Conservation (phyloP, 2,113 vertebrate species). For the Manacus vitellinus region DNA sequence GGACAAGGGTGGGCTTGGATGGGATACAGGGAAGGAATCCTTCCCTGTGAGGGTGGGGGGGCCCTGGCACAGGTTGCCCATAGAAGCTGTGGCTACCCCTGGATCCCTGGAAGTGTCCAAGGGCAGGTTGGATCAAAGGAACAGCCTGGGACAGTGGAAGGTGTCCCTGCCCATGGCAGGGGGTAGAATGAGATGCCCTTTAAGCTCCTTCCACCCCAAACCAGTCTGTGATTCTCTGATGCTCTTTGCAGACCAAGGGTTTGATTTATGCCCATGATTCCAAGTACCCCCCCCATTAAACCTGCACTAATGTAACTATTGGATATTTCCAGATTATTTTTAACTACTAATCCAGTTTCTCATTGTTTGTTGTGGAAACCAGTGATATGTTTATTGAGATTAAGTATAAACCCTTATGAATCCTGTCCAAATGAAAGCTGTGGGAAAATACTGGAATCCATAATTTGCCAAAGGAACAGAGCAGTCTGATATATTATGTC, state of each 20-base stretch:
- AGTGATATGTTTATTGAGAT: not conserved
- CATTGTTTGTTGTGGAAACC: not conserved
- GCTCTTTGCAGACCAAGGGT: not conserved
- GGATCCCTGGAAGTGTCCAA: not conserved
- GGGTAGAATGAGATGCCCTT: not conserved
- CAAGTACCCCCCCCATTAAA: accelerated
- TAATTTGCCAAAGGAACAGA: not conserved
- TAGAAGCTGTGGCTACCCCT: not conserved
- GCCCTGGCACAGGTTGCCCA: not conserved
- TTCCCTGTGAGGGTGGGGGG: not conserved
- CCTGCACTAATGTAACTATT: not conserved
- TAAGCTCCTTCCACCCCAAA: not conserved
- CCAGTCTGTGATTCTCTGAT: not conserved
- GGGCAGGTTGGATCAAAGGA: not conserved
- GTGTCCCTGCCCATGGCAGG: not conserved
- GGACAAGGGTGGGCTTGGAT: not conserved
- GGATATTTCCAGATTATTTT: not conserved
- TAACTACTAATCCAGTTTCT: not conserved
- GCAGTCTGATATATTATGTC: too few relatives aligned
- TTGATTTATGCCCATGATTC: not conserved
- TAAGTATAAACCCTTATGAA: not conserved
- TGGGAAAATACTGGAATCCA: not conserved
- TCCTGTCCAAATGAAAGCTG: not conserved
- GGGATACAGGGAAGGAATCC: not conserved
- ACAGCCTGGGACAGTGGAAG: accelerated